These are phyloP conservation scores for Halictus quadricinctus DNA, from an alignment of 2,888 invertebrate genomes.

Conservation along the genomic window DNA sequence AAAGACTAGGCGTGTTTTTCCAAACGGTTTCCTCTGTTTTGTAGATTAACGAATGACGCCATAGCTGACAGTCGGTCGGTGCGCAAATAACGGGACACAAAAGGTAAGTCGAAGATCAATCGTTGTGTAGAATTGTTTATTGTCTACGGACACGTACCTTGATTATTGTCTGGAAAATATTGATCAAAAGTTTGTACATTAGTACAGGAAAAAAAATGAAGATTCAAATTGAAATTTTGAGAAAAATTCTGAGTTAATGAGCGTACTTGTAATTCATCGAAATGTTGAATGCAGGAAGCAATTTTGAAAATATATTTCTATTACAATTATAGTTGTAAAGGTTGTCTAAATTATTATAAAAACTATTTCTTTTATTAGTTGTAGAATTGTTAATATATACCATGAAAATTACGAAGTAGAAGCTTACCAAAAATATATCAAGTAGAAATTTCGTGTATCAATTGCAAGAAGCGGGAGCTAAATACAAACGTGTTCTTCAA, in stretches of 20 bases:
- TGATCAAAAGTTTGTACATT: not conserved
- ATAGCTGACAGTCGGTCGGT: slow-evolving; percentile 79
- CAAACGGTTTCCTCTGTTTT: slow-evolving; percentile 46
- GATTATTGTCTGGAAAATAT: not conserved
- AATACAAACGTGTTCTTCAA: too few relatives aligned
- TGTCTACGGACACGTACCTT: not conserved
- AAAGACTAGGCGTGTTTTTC: not conserved
- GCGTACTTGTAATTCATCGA: not conserved
- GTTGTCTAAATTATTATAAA: too few relatives aligned
- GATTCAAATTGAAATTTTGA: not conserved
- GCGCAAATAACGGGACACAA: slow-evolving; percentile 77
- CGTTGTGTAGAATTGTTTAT: not conserved
- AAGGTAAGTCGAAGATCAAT: slow-evolving; percentile 74
- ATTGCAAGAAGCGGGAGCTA: too few relatives aligned
- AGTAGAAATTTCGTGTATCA: too few relatives aligned
- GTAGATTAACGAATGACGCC: slow-evolving; percentile 80
- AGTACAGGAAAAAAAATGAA: not conserved
- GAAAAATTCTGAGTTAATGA: not conserved
- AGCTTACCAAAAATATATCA: too few relatives aligned
- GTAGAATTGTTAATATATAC: too few relatives aligned
- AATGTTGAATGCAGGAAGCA: too few relatives aligned
- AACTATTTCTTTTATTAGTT: too few relatives aligned
- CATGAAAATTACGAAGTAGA: too few relatives aligned
- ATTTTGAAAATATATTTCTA: too few relatives aligned
- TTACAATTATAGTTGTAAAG: too few relatives aligned